Percentiles rank a stretch among this genome's conserved stretches.
These are phyloP conservation scores for Amniataba percoides DNA, from an alignment of 2,797 vertebrate species.

Conservation along the genomic window DNA sequence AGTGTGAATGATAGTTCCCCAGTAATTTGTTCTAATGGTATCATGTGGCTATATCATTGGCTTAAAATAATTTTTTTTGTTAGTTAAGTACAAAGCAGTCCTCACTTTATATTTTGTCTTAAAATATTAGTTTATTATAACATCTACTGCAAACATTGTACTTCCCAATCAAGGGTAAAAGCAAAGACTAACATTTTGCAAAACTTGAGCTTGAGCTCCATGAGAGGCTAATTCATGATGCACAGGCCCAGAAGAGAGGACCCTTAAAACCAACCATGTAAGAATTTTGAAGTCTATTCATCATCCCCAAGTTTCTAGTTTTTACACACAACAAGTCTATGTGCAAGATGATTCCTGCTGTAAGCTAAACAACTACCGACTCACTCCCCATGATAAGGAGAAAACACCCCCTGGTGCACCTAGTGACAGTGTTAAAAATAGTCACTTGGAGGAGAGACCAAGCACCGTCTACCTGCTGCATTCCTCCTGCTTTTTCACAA, in stretches of 20 bases:
- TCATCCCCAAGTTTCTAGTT: conserved; percentile 8
- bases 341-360: conserved; percentile 22
- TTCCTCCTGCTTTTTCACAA: conserved; percentile 14
- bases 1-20: conserved; percentile 36
- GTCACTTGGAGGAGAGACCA: conserved; percentile 44
- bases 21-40: conserved; percentile 9
- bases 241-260: background rate
- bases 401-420: conserved; percentile 40
- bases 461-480: conserved; percentile 24
- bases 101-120: background rate
- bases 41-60: conserved; percentile 15
- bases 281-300: background rate
- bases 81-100: background rate
- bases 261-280: background rate
- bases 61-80: conserved; percentile 28
- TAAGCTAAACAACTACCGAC: conserved; percentile 31
- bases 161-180: background rate
- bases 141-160: background rate
- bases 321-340: background rate
- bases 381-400: conserved; percentile 34
- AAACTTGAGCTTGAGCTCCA: conserved; percentile 10
- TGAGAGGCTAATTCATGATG: conserved; percentile 20
- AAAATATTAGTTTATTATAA: conserved; percentile 1
- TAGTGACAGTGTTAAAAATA: conserved; percentile 68
- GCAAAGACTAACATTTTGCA: background rate